Evolutionary conservation across 2,888 invertebrate genomes (phyloP).

Genomic region (Cheilosia scutellata): DNA sequence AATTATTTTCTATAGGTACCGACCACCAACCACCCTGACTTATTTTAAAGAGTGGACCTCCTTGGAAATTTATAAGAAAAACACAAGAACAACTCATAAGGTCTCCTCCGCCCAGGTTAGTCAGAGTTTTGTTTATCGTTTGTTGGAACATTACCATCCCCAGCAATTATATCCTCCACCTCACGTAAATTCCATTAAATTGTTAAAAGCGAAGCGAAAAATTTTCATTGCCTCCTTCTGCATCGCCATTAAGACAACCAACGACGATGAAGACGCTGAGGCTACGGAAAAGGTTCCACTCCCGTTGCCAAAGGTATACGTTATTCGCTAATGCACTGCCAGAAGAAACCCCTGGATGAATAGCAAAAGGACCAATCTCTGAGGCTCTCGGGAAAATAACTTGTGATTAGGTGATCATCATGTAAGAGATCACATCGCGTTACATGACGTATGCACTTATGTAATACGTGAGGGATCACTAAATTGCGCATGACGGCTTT

Average conservation of each 20-base stretch:
- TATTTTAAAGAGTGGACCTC: neutral
- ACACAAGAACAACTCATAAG: conserved; percentile 15
- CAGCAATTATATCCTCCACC: conserved; percentile 69
- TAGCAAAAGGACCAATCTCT: conserved; percentile 42
- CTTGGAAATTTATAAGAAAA: neutral
- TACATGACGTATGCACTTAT: conserved; percentile 76
- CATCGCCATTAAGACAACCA: conserved; percentile 19
- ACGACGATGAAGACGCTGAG: neutral
- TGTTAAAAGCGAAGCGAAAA: conserved; percentile 70
- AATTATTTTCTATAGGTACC: too few species aligned
- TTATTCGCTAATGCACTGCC: neutral
- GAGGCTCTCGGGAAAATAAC: conserved; percentile 50
- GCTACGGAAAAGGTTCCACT: conserved; percentile 29
- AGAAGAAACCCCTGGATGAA: conserved; percentile 16
- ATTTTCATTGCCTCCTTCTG: conserved; percentile 58
- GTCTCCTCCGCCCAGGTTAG: conserved; percentile 31
- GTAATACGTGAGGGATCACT: conserved; percentile 74
- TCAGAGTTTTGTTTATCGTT: neutral
- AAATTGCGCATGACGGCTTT: conserved; percentile 50
- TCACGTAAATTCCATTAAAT: conserved; percentile 74
- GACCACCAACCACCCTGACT: too few species aligned
- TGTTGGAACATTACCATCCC: conserved; percentile 39
- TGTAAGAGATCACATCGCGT: conserved; percentile 73
- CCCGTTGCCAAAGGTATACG: neutral
- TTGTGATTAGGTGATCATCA: conserved; percentile 74